Evolutionary conservation across 2,888 invertebrate genomes (phyloP), one percentile per base, ranked within the genome.

Genomic region (Campoplex capitator): DNA sequence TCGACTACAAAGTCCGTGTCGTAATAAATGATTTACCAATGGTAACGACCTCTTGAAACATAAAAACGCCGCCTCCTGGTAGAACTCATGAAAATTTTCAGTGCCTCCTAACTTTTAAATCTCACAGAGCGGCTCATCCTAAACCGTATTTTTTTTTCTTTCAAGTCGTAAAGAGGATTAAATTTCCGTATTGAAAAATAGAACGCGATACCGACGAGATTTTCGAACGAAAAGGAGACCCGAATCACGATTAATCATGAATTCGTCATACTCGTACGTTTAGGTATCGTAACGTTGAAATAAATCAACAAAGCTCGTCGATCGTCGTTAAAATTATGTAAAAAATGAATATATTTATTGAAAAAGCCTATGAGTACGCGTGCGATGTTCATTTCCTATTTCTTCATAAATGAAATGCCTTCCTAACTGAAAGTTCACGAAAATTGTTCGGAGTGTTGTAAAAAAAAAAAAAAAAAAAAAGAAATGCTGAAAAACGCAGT

Each of bases 101-200:
- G 32, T 32, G 48, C 2, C 65, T 48, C 38, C 23, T 23, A 11
- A 38, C 58, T 38, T 32, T 58, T 58, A 32, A 58, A 68, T 58
- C 68, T 58, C 78, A 38, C 51, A 18, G 13, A 70, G 35, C 32
- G 58, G 35, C 16, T 48, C 23, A n/a, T 48, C 51, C 48, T 70
- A 73, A 65, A 83, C 28, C 65, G 77, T 71, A 45, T 77, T 71
- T 77, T 76, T 16, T 35, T 78, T 71, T 77, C 70, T 16, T 35
- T 78, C 67, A 18, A 51, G 28, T 65, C 54, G 18, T 38, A 54
- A 42, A 83, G 77, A 65, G 77, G 77, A 83, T 83, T 78, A 65
- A 51, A 42, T 51, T 18, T 51, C 9, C 45, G 32, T 32, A 62
- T 65, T 65, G 11, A 32, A 67, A n/a, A 67, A n/a, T 77, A 16